Evolutionary conservation across 2,888 invertebrate species (phyloP).

Genomic region (Ectemnius cavifrons): DNA sequence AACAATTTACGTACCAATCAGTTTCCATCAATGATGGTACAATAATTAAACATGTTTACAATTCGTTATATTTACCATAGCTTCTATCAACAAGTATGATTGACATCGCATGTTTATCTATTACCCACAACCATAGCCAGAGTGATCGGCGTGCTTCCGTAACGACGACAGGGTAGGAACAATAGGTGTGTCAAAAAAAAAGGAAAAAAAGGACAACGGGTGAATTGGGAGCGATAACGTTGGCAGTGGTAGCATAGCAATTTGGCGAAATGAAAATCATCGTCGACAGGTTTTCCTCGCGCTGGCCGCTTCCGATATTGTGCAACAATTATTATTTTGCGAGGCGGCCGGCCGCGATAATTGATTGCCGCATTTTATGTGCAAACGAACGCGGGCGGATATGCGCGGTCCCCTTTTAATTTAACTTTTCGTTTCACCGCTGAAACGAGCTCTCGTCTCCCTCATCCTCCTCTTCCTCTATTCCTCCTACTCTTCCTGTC

Average conservation of each 20-base stretch:
- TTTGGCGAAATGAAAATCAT: slow-evolving; percentile 2
- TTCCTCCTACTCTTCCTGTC: neutral
- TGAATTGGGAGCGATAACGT: no score
- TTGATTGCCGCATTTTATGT: slow-evolving; percentile 37
- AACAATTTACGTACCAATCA: no score
- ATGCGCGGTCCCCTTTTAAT: slow-evolving; percentile 13
- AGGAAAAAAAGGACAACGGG: no score
- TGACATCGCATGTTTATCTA: no score
- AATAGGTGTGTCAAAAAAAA: no score
- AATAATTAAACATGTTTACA: no score
- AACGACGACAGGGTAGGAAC: no score
- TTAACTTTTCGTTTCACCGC: neutral
- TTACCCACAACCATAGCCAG: no score
- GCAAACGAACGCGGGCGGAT: slow-evolving; percentile 22
- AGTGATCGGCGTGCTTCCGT: no score
- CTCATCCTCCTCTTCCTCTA: neutral
- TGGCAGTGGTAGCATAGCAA: neutral
- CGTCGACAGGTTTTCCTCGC: neutral
- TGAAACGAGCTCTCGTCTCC: slow-evolving; percentile 8
- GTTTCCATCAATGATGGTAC: no score
- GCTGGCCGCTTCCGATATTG: neutral
- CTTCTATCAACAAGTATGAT: no score
- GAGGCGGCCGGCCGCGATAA: slow-evolving; percentile 24
- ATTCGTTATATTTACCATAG: no score
- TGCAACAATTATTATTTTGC: slow-evolving; percentile 34